These are phyloP conservation scores for Ectobius pallidus DNA, from an alignment of 2,888 invertebrate species.

Conservation along the genomic window DNA sequence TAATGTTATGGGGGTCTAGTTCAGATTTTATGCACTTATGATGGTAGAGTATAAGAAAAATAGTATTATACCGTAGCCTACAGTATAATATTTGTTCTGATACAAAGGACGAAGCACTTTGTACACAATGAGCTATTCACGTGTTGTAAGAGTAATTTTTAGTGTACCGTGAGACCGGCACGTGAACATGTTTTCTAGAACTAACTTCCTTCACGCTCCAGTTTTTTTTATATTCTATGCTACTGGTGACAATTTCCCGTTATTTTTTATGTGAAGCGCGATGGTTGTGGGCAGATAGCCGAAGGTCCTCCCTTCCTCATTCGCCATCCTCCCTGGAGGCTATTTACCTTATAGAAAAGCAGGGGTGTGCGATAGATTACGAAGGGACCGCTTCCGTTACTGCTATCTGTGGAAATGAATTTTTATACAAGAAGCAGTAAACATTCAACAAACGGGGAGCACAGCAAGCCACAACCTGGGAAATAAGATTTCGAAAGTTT, in stretches of 20 bases:
- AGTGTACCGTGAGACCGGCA: no score
- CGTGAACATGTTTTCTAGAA: no score
- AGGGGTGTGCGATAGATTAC: neutral
- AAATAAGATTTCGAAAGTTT: no score
- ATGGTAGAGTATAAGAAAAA: no score
- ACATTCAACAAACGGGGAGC: neutral
- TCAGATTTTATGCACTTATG: no score
- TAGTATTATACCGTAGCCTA: no score
- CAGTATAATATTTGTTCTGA: no score
- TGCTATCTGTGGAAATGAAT: slow-evolving; percentile 6
- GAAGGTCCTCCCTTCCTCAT: neutral
- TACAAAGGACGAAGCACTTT: no score
- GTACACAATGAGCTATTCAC: no score
- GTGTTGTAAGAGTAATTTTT: no score
- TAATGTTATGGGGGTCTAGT: no score
- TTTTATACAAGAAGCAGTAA: slow-evolving; percentile 17
- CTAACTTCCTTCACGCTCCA: neutral
- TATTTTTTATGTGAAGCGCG: neutral
- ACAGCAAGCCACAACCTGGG: neutral
- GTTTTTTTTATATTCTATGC: neutral
- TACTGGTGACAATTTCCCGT: neutral
- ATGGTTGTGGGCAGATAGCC: neutral
- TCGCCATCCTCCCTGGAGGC: neutral
- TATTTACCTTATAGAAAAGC: slow-evolving; percentile 5
- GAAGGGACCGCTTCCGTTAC: neutral